A percentile compares a stretch with the other conserved stretches of the same genome.
These are phyloP conservation scores for Pelobates fuscus DNA, from an alignment of 2,113 vertebrate genomes.

Conservation along the genomic window DNA sequence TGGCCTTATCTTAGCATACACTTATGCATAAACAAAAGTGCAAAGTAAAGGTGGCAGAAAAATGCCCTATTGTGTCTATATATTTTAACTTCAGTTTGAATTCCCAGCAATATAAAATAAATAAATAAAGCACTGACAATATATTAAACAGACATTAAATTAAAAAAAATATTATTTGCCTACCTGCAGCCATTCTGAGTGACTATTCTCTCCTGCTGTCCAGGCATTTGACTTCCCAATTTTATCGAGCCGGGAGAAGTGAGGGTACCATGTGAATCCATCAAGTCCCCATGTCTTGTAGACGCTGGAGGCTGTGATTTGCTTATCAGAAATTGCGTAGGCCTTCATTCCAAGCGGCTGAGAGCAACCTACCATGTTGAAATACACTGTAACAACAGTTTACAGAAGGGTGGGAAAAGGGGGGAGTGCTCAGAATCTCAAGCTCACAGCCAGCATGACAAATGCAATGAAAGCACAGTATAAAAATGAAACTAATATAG, in stretches of 20 bases:
- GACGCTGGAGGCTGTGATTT: slow-evolving; percentile 86
- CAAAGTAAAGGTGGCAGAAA: no score
- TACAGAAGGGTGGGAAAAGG: slow-evolving; percentile 57
- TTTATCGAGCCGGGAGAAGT: slow-evolving; percentile 86
- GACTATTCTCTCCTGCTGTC: slow-evolving; percentile 76
- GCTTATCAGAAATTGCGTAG: slow-evolving; percentile 74
- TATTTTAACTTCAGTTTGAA: no score
- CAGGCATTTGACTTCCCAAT: slow-evolving; percentile 93
- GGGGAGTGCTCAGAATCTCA: slow-evolving; percentile 42
- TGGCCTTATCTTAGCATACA: no score
- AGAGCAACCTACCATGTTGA: slow-evolving; percentile 87
- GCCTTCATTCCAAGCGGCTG: slow-evolving; percentile 90
- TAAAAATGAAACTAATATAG: background rate
- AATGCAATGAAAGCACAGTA: background rate
- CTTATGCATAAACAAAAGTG: no score
- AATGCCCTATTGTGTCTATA: no score
- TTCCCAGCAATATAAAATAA: no score
- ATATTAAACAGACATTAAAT: no score
- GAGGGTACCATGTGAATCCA: slow-evolving; percentile 86
- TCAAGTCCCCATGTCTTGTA: slow-evolving; percentile 89
- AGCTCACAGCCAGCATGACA: background rate
- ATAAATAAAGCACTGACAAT: no score
- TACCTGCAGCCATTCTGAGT: slow-evolving; percentile 92
- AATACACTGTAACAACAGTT: slow-evolving; percentile 76
- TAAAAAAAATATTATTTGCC: background rate